Base-by-base conservation (phyloP, 1,140 invertebrate genomes). In the Cardiocondyla obscurior region DNA sequence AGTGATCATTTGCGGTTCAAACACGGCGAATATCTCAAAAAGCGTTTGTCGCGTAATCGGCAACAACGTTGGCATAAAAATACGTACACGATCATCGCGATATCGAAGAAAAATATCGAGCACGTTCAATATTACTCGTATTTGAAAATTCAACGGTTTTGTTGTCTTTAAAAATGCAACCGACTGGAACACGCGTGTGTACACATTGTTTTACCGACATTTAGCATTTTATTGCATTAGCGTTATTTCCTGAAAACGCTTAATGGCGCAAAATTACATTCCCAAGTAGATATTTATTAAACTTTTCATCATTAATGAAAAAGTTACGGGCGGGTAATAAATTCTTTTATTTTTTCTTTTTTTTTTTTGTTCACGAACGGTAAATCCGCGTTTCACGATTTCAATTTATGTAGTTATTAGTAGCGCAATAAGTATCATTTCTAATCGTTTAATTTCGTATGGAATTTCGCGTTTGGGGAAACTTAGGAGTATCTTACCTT, bases 61-160 rank as follows among this genome's bases (percentile, higher is more conserved):
- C 64, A 73, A 51, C 67, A 25, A 72, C 19, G 30, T 14, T 72
- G 51, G 72, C 25, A 14, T 65, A 19, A 33, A 69, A 30, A n/a
- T n/a, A n/a, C n/a, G n/a, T n/a, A 25, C n/a, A 36, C 28, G 30
- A 55, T 5, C 28, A 30, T 69, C 46, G 49, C 72, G 81, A 83
- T 85, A 79, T 85, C 46, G 53, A 85, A 85, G 72, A 83, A 74
- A 87, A 88, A 88, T 85, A 88, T 69, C 33, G 19, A 22, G 10
- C 16, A 16, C n/a, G 62, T 53, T 30, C 46, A 33, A 77, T 67
- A 67, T 67, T 77, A 51, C 33, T 39, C 60, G 7, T 70, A 83
- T 86, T 77, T 58, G 70, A 53, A 55, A 19, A 19, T 22, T 69
- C 70, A 67, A 85, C 57, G 64, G 16, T 83, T 57, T 69, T 79